A percentile compares a stretch with the other conserved stretches of the same genome.
Conservation (phyloP, 2,888 invertebrate species). For the Nymphalis c-album region DNA sequence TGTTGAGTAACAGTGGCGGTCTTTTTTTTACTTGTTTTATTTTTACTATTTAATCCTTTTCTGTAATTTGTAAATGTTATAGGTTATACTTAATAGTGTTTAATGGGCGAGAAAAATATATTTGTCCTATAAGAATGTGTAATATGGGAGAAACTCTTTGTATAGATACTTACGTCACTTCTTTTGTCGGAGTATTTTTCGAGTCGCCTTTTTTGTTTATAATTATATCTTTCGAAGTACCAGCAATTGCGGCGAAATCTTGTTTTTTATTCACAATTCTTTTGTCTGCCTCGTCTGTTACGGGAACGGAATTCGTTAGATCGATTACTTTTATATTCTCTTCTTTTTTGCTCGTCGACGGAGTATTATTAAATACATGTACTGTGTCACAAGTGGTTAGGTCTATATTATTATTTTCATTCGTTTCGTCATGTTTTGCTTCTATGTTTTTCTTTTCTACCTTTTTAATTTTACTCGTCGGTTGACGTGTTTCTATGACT, state of each 20-base stretch:
- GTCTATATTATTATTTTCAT: not conserved
- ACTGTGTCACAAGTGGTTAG: not conserved
- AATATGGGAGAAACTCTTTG: not conserved
- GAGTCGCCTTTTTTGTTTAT: slow-evolving; percentile 25
- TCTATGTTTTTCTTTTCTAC: not conserved
- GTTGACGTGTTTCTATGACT: too few species aligned
- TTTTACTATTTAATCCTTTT: not conserved
- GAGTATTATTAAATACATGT: not conserved
- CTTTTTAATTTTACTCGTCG: too few species aligned
- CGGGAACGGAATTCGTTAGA: slow-evolving; percentile 15
- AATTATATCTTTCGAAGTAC: slow-evolving; percentile 49
- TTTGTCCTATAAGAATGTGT: not conserved
- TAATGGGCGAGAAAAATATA: not conserved
- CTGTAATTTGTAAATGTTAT: not conserved
- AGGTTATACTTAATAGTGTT: not conserved
- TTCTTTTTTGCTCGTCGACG: not conserved
- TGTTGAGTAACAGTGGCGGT: not conserved
- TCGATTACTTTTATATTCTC: slow-evolving; percentile 20
- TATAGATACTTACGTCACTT: slow-evolving; percentile 24
- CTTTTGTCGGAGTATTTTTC: slow-evolving; percentile 3
- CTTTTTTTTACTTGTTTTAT: not conserved
- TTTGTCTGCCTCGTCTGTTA: not conserved
- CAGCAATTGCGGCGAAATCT: slow-evolving; percentile 37
- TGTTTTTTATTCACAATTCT: slow-evolving; percentile 2
- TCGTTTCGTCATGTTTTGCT: not conserved